Base-by-base conservation (phyloP, 2,888 invertebrate species). In the Liposcelis brunnea region DNA sequence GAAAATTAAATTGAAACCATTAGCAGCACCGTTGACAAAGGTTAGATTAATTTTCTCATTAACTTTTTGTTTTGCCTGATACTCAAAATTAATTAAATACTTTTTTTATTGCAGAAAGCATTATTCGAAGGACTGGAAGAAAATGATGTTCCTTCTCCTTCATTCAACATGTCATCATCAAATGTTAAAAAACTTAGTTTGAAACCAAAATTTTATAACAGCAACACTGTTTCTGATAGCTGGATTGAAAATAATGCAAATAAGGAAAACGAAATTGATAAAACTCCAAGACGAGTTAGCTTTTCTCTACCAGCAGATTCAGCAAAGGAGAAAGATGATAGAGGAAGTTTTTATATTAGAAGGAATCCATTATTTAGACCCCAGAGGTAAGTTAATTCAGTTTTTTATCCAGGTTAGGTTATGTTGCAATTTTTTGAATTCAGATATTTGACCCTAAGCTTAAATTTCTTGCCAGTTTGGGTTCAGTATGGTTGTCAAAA, bases 91-190 rank as follows among this genome's bases (percentile, higher is more conserved):
- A 35, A 11, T 42, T 33, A 32, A 16, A 36, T 42, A 44, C 38
- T 43, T 36, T 49, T 52, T 48, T 37, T 45, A 46, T 51, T 50
- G 2, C 49, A 80, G 71, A 81, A 81, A 60, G 77, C 80, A 0
- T 61, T 93, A 1, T 93, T 93, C 61, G 90, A 89, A 56, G 90
- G 89, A 0, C 63, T 89, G 1, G 84, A 84, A 52, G 87, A 89
- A 54, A 78, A 80, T 8, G 82, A 84, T 26, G 26, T 21, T 7
- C 18, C 6, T 16, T 19, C 40, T 11, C 14, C 16, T 6, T 15
- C 35, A 10, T 6, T 21, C 16, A 21, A 7, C 6, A n/a, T 18
- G 7, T 5, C 18, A 3, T 16, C 19, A 19, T 19, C 15, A 14
- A 40, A 19, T 18, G 40, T 19, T 40, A 14, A 19, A 19, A 40